Conservation (phyloP, 2,888 invertebrate species). For the Syritta pipiens region DNA sequence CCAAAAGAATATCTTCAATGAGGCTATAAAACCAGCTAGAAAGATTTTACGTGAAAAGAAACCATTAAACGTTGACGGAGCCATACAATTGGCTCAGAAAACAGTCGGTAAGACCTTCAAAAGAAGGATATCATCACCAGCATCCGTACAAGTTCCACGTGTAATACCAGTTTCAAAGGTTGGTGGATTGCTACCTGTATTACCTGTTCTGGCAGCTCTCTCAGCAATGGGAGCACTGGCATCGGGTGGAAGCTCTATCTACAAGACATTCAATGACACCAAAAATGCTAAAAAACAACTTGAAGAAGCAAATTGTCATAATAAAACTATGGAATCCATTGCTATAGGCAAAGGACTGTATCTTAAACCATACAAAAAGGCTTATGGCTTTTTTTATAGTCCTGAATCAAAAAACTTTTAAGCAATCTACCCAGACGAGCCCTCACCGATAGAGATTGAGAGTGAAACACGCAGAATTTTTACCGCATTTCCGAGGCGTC, state of each 20-base stretch:
- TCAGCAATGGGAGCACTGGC: conserved; percentile 73
- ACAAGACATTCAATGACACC: conserved; percentile 74
- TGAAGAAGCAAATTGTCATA: too few relatives aligned
- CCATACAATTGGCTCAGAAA: conserved; percentile 14
- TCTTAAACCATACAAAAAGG: conserved; percentile 72
- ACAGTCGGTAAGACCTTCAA: neutral
- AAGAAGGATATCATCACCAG: conserved; percentile 21
- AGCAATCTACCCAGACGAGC: conserved; percentile 70
- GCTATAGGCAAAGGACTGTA: conserved; percentile 74
- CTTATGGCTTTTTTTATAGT: conserved; percentile 46
- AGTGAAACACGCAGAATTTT: too few relatives aligned
- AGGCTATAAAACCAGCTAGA: conserved; percentile 12
- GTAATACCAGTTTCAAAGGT: conserved; percentile 74
- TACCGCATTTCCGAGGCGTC: too few relatives aligned
- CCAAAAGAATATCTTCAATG: neutral
- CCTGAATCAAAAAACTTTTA: conserved; percentile 70
- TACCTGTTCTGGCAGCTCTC: conserved; percentile 74
- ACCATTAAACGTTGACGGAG: neutral
- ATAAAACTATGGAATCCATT: too few relatives aligned
- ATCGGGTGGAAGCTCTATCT: conserved; percentile 75
- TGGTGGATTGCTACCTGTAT: conserved; percentile 74
- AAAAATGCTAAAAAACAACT: conserved; percentile 73
- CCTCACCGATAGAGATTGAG: conserved; percentile 71
- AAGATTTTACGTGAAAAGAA: neutral
- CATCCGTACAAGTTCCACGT: conserved; percentile 65